A percentile compares a stretch with the other conserved stretches of the same genome.
Conservation (phyloP, 1,140 invertebrate species). For the Drosophila melanogaster region Release_6_plus_ISO1_MT NT_033777.3:30759001-30759500, state of each 20-base stretch:
- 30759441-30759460: no score
- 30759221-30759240: constrained; percentile 77
- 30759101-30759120: constrained; percentile 56
- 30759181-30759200: constrained; percentile 42
- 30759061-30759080: constrained; percentile 80
- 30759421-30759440: no score
- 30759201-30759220: constrained; percentile 72
- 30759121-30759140: constrained; percentile 11
- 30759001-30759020: constrained; percentile 58
- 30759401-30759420: no score
- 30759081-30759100: constrained; percentile 82
- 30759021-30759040: constrained; percentile 79
- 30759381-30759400: no score
- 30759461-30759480: no score
- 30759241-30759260: constrained; percentile 7
- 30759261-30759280: constrained; percentile 38
- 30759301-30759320: constrained; percentile 56
- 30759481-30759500: no score
- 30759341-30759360: constrained; percentile 21
- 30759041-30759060: constrained; percentile 32
- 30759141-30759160: constrained; percentile 56
- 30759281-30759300: constrained; percentile 61
- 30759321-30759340: constrained; percentile 28
- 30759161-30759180: constrained; percentile 38
- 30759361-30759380: not conserved